Conservation (phyloP, 2,797 vertebrate species). For the Lithobates sylvaticus region DNA sequence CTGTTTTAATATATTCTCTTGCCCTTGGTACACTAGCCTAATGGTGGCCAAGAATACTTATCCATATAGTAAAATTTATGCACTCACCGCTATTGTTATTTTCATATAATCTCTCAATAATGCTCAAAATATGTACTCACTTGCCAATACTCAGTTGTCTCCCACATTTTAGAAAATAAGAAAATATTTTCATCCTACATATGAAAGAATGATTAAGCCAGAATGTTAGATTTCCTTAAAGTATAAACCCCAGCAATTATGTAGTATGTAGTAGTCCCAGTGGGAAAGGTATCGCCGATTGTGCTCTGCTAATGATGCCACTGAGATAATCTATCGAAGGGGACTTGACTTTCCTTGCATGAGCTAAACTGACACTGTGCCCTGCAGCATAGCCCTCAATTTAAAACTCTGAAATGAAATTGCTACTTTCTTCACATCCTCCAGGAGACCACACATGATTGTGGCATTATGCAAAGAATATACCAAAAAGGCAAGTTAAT, state of each 20-base stretch:
- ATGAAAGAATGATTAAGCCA: neutral
- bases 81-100: too few relatives aligned
- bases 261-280: neutral
- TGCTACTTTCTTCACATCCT: neutral
- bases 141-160: too few relatives aligned
- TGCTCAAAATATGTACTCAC: too few relatives aligned
- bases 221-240: neutral
- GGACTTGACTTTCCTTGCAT: neutral
- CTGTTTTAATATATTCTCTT: too few relatives aligned
- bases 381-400: slow-evolving; percentile 28
- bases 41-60: too few relatives aligned
- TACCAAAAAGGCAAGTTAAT: slow-evolving; percentile 29
- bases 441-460: slow-evolving; percentile 15
- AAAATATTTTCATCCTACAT: neutral
- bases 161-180: neutral
- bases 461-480: slow-evolving; percentile 26
- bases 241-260: slow-evolving; percentile 4
- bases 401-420: slow-evolving; percentile 17
- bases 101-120: too few relatives aligned
- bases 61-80: too few relatives aligned
- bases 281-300: neutral
- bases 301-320: slow-evolving; percentile 33
- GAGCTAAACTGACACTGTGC: neutral
- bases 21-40: too few relatives aligned
- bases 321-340: neutral